Evolutionary conservation across 2,797 vertebrate genomes (phyloP), one percentile per base, ranked within the genome.

Genomic region (Cyprinodon diabolis): DNA sequence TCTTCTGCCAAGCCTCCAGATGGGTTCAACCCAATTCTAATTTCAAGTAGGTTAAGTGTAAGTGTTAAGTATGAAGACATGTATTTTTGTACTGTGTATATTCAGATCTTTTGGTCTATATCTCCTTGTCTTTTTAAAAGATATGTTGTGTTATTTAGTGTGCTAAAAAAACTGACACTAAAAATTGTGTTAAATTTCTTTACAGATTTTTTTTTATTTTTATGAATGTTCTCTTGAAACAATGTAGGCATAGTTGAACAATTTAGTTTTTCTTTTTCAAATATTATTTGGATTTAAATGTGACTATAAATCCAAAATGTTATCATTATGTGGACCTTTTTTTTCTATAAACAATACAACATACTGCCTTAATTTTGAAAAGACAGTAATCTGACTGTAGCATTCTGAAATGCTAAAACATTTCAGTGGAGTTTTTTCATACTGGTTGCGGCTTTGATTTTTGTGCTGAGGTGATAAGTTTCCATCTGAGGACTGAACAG

Each of bases 401-500:
- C n/a, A 2, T 37, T 0, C 19, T n/a, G 62, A 65, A 65, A 67
- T 47, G 10, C 66, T 40, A 1, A 58, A 68, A 19, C 35, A 21
- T n/a, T 57, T 25, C 8, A 15, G 11, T 40, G 51, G 21, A 15
- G 62, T 43, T 30, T 67, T 37, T 66, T 69, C 54, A 43, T 9
- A 43, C 12, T 4, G n/a, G 19, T 52, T 25, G 19, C 7, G 69
- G 48, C 51, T 45, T 6, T 65, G 4, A 67, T 78, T 75, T 21
- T 66, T 66, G 30, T 52, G 55, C 9, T 71, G 51, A 77, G 73
- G 0, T 15, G 12, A 57, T 21, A 11, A 10, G 9, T 47, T 47
- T 75, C 45, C 72, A 76, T 51, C 77, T 68, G 76, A 8, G 71
- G 74, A 49, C 52, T 43, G 21, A 56, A 47, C 35, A 52, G 49